Evolutionary conservation across 1,140 invertebrate genomes (phyloP), one percentile per base, ranked within the genome.

Genomic region (Drosophila kanapiae): DNA sequence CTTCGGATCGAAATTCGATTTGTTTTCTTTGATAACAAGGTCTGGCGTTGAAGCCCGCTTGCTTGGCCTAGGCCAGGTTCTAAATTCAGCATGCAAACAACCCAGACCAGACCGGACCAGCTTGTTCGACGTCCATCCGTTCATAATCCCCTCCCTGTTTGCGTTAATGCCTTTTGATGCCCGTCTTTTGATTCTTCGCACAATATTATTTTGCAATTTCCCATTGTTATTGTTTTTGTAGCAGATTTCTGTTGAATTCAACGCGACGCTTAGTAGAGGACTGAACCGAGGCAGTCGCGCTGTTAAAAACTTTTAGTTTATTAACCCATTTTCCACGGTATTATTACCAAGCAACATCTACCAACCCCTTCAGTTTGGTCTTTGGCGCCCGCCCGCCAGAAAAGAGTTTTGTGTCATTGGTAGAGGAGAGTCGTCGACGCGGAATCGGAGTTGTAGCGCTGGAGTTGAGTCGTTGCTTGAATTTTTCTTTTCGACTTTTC

Each of bases 261-360:
- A 42, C 60, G 74, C 60, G 61, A 56, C 72, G 70, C 23, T 23
- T 23, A 23, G 23, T 23, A 23, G 23, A 23, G 23, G 23, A 23
- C 23, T 23, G 23, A 23, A 23, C 23, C 23, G 23, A 23, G 23
- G 1, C 23, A 23, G 23, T 23, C 23, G 1, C 23, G 23, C 23
- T 23, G 23, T 23, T 76, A 67, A 77, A 56, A 76, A 51, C 51
- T 62, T 61, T 62, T 60, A 78, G 51, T 69, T 88, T 70, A 75
- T 68, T 75, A 84, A 80, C 84, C 84, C 74, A 90, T 84, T 88
- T 88, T 88, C 84, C 84, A 90, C 78, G 84, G 45, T 75, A 61
- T 71, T 74, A 80, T 80, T 75, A 67, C 37, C 45, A 29, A 27
- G 35, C 45, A 43, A 37, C 29, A 45, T 43, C 54, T 13, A 35